Evolutionary conservation across 2,797 vertebrate species (phyloP), one percentile per base, ranked within the genome.

Genomic region (Valencia hispanica): DNA sequence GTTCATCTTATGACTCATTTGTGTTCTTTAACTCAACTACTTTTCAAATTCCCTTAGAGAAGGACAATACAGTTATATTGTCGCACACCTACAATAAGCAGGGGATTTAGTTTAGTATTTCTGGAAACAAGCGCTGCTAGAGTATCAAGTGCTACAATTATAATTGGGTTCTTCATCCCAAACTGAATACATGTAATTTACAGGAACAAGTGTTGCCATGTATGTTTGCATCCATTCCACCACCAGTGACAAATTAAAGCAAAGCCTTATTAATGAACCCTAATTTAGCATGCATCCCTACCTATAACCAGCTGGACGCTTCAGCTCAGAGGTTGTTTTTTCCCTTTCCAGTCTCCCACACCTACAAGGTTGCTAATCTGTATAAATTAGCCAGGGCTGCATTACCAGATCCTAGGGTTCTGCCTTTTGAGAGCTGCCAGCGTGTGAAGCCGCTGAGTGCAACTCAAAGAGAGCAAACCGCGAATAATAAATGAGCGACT

Each of bases 401-500:
- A 3, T 76, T 34, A 32, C 39, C 61, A 69, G 48, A 73, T 78
- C 71, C 63, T 59, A 61, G 70, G 70, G 72, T 75, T 80, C 34
- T 30, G 47, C 57, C 76, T 63, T 71, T 30, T 43, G 72, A 72
- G 69, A 68, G 70, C 27, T 66, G 50, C 50, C 59, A 51, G 15
- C 11, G 34, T 77, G 65, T 65, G 66, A 78, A 70, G 69, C 57
- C n/a, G 25, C 59, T 61, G 61, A 82, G 80, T 70, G 68, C 39
- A 65, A 74, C 66, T 77, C 47, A 68, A 75, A 66, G 68, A 70
- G 78, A 77, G 79, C 63, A 79, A 84, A 69, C 71, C 41, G 72
- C 68, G 83, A 82, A 79, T 81, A 82, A 87, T 59, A 79, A 85
- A 88, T 20, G 80, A 68, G 59, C 47, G 71, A 4, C 70, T 53